A percentile compares a stretch with the other conserved stretches of the same genome.
Evolutionary conservation across 2,888 invertebrate species (phyloP).

Genomic region (Harpalus rufipes): DNA sequence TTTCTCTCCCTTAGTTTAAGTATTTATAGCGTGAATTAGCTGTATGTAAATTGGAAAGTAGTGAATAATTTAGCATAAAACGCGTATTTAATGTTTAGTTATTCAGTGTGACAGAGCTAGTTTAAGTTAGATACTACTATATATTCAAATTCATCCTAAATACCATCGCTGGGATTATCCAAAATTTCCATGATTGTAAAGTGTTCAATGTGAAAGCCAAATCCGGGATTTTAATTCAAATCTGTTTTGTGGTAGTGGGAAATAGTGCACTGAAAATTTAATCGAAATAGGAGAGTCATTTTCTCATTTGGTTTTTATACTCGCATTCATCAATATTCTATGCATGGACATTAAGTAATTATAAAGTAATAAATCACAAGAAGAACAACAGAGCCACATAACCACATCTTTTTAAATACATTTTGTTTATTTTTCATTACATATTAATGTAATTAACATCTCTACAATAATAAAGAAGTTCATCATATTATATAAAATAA

Average conservation of each 20-base stretch:
- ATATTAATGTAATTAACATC: too few species aligned
- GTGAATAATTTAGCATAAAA: slow-evolving; percentile 42
- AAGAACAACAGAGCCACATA: neutral
- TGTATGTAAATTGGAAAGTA: slow-evolving; percentile 33
- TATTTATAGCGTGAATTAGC: slow-evolving; percentile 33
- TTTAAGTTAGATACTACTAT: slow-evolving; percentile 43
- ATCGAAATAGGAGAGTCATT: neutral
- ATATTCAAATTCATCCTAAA: slow-evolving; percentile 46
- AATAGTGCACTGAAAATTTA: neutral
- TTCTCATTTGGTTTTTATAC: neutral
- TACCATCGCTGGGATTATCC: slow-evolving; percentile 27
- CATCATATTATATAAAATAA: too few species aligned
- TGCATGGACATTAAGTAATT: neutral
- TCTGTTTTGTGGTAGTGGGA: slow-evolving; percentile 21
- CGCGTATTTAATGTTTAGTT: slow-evolving; percentile 36
- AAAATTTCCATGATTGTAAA: slow-evolving; percentile 51
- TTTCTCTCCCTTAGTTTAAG: neutral
- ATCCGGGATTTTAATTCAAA: slow-evolving; percentile 23
- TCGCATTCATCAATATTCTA: neutral
- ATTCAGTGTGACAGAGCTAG: slow-evolving; percentile 29
- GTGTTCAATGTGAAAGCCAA: slow-evolving; percentile 11
- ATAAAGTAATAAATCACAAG: neutral
- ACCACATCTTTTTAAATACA: too few species aligned
- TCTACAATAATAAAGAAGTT: too few species aligned
- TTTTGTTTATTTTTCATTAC: too few species aligned